Evolutionary conservation across 2,797 vertebrate genomes (phyloP).

Genomic region (Bradypodion ventrale): DNA sequence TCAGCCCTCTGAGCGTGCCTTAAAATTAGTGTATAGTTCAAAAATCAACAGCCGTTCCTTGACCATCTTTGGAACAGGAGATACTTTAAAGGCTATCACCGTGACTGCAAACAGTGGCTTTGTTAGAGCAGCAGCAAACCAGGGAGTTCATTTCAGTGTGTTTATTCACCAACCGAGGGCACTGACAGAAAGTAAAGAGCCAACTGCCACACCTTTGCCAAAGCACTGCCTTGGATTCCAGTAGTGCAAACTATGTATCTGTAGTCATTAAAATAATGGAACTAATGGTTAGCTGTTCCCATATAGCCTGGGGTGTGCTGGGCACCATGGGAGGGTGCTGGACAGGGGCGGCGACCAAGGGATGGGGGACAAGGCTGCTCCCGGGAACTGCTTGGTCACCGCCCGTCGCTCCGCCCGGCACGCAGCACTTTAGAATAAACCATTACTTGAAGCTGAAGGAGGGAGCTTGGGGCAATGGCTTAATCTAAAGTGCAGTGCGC

Average conservation of each 20-base stretch:
- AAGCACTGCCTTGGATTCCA: constrained; percentile 49
- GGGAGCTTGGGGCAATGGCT: too few relatives aligned
- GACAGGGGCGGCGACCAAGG: too few relatives aligned
- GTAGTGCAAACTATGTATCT: constrained; percentile 14
- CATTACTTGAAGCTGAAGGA: too few relatives aligned
- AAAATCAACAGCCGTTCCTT: constrained; percentile 91
- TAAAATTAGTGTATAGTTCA: constrained; percentile 84
- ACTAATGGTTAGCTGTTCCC: constrained; percentile 6
- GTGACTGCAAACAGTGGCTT: constrained; percentile 97
- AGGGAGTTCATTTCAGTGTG: constrained; percentile 91
- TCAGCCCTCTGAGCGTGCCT: constrained; percentile 86
- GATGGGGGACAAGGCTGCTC: too few relatives aligned
- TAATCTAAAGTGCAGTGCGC: too few relatives aligned
- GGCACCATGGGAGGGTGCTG: too few relatives aligned
- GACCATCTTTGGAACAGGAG: constrained; percentile 93
- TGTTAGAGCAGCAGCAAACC: constrained; percentile 91
- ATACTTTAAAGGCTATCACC: constrained; percentile 88
- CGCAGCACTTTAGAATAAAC: too few relatives aligned
- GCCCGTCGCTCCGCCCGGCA: too few relatives aligned
- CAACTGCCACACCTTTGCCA: constrained; percentile 82
- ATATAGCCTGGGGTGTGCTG: too few relatives aligned
- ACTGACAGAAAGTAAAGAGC: constrained; percentile 93
- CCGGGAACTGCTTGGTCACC: too few relatives aligned
- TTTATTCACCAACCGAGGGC: constrained; percentile 94
- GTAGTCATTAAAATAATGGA: constrained; percentile 21